These are phyloP conservation scores for Istiophorus platypterus DNA, from an alignment of 2,113 vertebrate species.

Conservation along the genomic window DNA sequence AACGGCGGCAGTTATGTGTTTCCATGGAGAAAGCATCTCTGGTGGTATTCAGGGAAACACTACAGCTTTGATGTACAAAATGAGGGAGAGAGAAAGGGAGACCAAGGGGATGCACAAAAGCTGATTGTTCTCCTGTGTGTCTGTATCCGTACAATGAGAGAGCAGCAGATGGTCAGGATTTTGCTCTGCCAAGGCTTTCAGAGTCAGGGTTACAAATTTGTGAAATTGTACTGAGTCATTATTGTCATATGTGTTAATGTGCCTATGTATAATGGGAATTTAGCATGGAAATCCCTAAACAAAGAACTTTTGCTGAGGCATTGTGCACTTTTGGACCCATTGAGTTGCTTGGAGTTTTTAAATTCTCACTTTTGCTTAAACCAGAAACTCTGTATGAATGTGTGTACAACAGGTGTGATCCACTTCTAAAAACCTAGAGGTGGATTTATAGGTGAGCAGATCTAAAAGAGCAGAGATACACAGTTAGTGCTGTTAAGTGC, in stretches of 20 bases:
- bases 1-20: conserved; percentile 41
- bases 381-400: not conserved
- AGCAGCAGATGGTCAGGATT: conserved; percentile 29
- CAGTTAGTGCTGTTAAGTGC: conserved; percentile 17
- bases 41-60: conserved; percentile 48
- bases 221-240: conserved; percentile 1
- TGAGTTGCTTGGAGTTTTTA: not conserved
- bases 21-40: conserved; percentile 54
- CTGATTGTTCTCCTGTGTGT: conserved; percentile 52
- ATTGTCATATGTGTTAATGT: not conserved
- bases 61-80: conserved; percentile 66
- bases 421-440: conserved; percentile 18
- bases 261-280: not conserved
- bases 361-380: not conserved
- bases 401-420: not conserved
- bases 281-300: not conserved
- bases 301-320: not conserved
- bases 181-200: not conserved
- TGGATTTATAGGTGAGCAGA: not conserved
- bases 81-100: conserved; percentile 18
- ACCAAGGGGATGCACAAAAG: conserved; percentile 13
- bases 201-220: not conserved
- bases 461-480: conserved; percentile 40
- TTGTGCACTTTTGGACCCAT: not conserved
- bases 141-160: not conserved